Evolutionary conservation across 1,140 invertebrate species (phyloP).

Genomic region (Druon quercuslanigerum): DNA sequence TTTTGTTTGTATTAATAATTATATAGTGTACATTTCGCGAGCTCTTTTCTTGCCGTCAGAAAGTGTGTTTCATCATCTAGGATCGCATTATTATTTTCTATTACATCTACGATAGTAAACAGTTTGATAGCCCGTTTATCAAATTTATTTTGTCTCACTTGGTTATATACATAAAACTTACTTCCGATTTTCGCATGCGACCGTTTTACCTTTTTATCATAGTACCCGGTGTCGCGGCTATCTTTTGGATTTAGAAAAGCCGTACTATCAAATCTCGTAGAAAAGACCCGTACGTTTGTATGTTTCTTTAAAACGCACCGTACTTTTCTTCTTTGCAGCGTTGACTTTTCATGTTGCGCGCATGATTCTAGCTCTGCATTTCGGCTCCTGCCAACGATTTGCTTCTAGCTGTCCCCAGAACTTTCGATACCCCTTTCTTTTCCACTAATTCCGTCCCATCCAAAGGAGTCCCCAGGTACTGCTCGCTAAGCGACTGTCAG

Average conservation of each 20-base stretch:
- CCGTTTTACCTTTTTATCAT: neutral
- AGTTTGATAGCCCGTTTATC: neutral
- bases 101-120: neutral
- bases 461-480: too few species aligned
- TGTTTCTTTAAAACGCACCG: neutral
- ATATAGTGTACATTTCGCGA: too few species aligned
- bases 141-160: neutral
- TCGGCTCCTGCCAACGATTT: too few species aligned
- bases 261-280: neutral
- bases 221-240: neutral
- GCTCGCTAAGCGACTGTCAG: too few species aligned
- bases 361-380: too few species aligned
- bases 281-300: neutral
- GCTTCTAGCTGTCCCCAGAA: too few species aligned
- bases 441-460: too few species aligned
- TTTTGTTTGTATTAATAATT: too few species aligned
- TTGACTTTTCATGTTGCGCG: too few species aligned
- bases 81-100: neutral
- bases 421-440: too few species aligned
- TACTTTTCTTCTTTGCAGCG: too few species aligned
- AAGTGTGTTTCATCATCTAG: neutral
- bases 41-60: too few species aligned
- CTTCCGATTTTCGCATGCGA: neutral
- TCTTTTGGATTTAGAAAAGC: neutral
- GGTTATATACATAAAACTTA: neutral